Evolutionary conservation across 2,797 vertebrate genomes (phyloP).

Genomic region (Echeneis naucrates): DNA sequence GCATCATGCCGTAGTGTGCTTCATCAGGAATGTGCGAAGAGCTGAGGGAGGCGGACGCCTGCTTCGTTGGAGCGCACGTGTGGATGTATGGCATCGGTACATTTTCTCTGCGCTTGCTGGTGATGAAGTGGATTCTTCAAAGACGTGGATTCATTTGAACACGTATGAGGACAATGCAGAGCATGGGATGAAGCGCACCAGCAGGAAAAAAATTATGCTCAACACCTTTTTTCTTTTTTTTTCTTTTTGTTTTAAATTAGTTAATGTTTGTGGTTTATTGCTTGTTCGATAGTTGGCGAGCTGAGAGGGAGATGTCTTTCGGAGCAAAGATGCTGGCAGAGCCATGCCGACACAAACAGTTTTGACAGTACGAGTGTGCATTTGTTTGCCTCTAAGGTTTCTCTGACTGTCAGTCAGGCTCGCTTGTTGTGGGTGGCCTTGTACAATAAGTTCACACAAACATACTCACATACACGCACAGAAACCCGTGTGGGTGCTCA

Average conservation of each 20-base stretch:
- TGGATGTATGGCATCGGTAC: slow-evolving; percentile 14
- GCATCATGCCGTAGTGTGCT: slow-evolving; percentile 37
- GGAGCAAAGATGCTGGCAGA: slow-evolving; percentile 33
- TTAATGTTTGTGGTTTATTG: slow-evolving; percentile 18
- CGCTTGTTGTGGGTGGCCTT: slow-evolving; percentile 58
- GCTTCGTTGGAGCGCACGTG: not conserved
- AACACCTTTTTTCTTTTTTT: slow-evolving; percentile 27
- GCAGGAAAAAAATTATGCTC: not conserved
- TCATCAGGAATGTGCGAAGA: slow-evolving; percentile 17
- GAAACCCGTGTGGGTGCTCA: slow-evolving; percentile 15
- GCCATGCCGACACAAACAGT: slow-evolving; percentile 14
- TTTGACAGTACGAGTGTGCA: slow-evolving; percentile 18
- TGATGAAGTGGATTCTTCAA: slow-evolving; percentile 7
- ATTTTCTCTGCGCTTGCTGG: slow-evolving; percentile 10
- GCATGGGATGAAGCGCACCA: too few relatives aligned
- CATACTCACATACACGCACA: not conserved
- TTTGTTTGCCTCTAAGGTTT: slow-evolving; percentile 22
- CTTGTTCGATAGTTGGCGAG: not conserved
- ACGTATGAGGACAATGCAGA: too few relatives aligned
- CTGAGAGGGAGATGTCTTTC: slow-evolving; percentile 12
- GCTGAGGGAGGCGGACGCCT: not conserved
- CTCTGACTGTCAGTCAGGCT: slow-evolving; percentile 53
- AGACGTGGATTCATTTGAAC: not conserved
- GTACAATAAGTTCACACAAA: slow-evolving; percentile 7
- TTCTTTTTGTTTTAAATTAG: too few relatives aligned